Evolutionary conservation across 1,140 invertebrate species (phyloP).

Genomic region (Aleiodes sp.): DNA sequence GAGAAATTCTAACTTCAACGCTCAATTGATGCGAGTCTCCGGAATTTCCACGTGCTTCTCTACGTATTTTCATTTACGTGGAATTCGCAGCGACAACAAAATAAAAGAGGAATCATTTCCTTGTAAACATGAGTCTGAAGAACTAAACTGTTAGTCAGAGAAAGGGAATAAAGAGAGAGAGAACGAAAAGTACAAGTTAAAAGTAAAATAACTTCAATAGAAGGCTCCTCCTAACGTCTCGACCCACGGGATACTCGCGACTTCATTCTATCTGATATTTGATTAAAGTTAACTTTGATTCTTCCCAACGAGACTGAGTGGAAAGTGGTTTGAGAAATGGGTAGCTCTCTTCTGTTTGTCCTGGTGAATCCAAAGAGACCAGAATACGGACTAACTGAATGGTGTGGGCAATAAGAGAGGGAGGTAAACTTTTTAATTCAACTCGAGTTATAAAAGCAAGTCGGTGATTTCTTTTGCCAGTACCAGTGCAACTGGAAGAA

Average conservation of each 20-base stretch:
- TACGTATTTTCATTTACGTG: constrained; percentile 1
- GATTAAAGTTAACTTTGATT: constrained; percentile 56
- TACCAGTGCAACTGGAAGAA: neutral
- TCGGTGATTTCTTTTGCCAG: neutral
- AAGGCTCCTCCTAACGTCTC: too few species aligned
- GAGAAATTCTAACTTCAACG: too few species aligned
- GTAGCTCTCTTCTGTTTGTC: constrained; percentile 26
- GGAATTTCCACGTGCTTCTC: neutral
- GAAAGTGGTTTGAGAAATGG: neutral
- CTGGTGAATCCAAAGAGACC: neutral
- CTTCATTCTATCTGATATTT: constrained; percentile 51
- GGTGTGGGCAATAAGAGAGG: too few species aligned
- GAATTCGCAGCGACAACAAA: neutral
- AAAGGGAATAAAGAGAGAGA: neutral
- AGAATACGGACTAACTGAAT: neutral
- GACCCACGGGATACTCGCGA: constrained; percentile 36
- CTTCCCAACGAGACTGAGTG: constrained; percentile 20
- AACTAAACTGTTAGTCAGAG: constrained; percentile 4
- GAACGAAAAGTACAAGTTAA: constrained; percentile 4
- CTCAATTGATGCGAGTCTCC: neutral
- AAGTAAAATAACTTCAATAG: constrained; percentile 1
- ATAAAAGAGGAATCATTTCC: constrained; percentile 22
- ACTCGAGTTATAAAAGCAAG: constrained; percentile 34
- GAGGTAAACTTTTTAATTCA: constrained; percentile 43
- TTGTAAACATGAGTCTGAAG: neutral